Evolutionary conservation across 2,888 invertebrate species (phyloP).

Genomic region (Pseudococcus jackbeardsleyi): DNA sequence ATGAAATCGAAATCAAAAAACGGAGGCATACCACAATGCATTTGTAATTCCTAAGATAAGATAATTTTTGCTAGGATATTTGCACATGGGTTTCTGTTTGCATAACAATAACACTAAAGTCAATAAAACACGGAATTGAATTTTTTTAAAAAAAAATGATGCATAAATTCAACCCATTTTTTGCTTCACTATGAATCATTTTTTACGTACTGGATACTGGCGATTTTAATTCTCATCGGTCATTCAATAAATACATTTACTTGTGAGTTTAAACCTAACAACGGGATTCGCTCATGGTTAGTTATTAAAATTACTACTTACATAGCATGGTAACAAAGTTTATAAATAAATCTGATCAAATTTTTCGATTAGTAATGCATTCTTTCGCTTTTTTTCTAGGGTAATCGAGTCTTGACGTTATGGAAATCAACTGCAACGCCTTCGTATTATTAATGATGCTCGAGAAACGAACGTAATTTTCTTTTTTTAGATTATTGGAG

Average conservation of each 20-base stretch:
- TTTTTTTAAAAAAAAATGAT: background rate
- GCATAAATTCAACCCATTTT: background rate
- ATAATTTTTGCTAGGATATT: constrained; percentile 4
- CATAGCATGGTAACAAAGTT: constrained; percentile 8
- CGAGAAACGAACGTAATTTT: constrained; percentile 38
- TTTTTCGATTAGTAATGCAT: constrained; percentile 51
- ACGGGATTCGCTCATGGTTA: background rate
- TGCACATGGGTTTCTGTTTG: background rate
- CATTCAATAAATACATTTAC: background rate
- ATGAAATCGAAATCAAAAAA: background rate
- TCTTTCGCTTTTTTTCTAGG: constrained; percentile 35
- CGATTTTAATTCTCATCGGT: constrained; percentile 6
- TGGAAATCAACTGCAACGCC: constrained; percentile 7
- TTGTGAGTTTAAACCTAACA: background rate
- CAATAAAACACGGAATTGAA: background rate
- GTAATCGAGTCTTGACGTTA: background rate
- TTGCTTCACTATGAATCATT: background rate
- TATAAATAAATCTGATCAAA: constrained; percentile 54
- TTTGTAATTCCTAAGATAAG: background rate
- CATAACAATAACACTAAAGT: no score
- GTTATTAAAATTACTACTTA: constrained; percentile 48
- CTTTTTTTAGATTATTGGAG: constrained; percentile 23
- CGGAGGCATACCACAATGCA: background rate
- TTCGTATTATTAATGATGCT: background rate
- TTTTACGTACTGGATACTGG: background rate